Base-by-base conservation (phyloP, 2,888 invertebrate genomes). In the Lymantria dispar region DNA sequence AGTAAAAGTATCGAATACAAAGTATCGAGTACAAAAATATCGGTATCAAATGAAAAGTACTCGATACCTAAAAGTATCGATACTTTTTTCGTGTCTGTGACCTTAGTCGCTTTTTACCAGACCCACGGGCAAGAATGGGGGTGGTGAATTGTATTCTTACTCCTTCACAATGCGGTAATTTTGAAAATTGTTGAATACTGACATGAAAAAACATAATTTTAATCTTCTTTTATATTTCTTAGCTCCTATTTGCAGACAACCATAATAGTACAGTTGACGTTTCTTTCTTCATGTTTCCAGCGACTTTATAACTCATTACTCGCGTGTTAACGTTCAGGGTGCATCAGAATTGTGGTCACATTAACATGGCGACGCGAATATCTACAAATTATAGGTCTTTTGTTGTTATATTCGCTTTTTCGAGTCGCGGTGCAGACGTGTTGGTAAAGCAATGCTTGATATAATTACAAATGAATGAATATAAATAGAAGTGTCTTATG, bases 271-370 rank as follows among this genome's bases (percentile, higher is more conserved):
- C 62, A 64, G 60, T 62, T 63, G 63, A 53, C 56, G 57, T 64
- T 72, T 75, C 73, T 76, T 75, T 70, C 72, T 72, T 72, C 70
- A 72, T 63, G 61, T 72, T 76, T 70, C 73, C 70, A 75, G 65
- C 64, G 54, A 55, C 54, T 60, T 60, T 57, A 63, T 70, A 57
- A 64, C 60, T 62, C 62, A 62, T 63, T 67, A 69, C 52, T 60
- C 57, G 68, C 60, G 72, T 70, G 70, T 68, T 68, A 61, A 62
- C 56, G 52, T 53, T 54, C 50, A 45, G 60, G 55, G 58, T 55
- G 60, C 52, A 54, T 54, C 45, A 60, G 54, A 48, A 61, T 58
- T 66, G 66, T 57, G 66, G 66, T 66, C 58, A 39, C 51, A 64
- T 66, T 66, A 58, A 50, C 44, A 53, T 54, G 57, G 43, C 46